Evolutionary conservation across 1,140 invertebrate genomes (phyloP).

Genomic region (Calliphora vicina): DNA sequence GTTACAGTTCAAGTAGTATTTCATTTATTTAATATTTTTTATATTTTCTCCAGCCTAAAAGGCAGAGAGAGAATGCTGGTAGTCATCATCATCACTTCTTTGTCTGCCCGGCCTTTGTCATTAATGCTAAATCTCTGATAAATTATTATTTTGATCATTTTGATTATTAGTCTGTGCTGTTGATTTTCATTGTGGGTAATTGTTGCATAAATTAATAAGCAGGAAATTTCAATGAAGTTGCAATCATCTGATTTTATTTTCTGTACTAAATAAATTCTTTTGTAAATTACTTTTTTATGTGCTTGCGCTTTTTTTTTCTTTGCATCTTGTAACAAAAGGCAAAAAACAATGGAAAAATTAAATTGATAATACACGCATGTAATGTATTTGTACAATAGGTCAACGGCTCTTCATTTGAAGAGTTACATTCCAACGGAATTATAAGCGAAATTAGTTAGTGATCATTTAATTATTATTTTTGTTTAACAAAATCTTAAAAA

Average conservation of each 20-base stretch:
- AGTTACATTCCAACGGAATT: background rate
- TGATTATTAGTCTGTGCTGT: background rate
- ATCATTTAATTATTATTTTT: too few species aligned
- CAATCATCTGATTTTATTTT: background rate
- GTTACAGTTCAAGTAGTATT: slow-evolving; percentile 23
- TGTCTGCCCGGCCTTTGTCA: too few species aligned
- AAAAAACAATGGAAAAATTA: background rate
- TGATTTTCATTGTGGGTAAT: background rate
- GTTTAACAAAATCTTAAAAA: too few species aligned
- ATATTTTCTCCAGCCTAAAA: background rate
- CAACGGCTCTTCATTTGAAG: background rate
- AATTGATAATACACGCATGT: background rate
- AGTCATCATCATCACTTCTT: background rate
- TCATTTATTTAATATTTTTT: background rate
- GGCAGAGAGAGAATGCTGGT: too few species aligned
- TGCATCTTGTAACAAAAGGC: background rate
- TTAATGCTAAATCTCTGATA: too few species aligned
- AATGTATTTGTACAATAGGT: background rate
- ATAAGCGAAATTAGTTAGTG: too few species aligned
- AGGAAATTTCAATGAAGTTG: slow-evolving; percentile 36
- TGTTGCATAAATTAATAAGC: slow-evolving; percentile 35
- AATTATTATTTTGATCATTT: background rate
- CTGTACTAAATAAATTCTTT: background rate
- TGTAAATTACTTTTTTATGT: background rate
- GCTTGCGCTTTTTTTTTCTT: background rate